Evolutionary conservation across 2,113 vertebrate genomes (phyloP).

Genomic region (Microtus oregoni): DNA sequence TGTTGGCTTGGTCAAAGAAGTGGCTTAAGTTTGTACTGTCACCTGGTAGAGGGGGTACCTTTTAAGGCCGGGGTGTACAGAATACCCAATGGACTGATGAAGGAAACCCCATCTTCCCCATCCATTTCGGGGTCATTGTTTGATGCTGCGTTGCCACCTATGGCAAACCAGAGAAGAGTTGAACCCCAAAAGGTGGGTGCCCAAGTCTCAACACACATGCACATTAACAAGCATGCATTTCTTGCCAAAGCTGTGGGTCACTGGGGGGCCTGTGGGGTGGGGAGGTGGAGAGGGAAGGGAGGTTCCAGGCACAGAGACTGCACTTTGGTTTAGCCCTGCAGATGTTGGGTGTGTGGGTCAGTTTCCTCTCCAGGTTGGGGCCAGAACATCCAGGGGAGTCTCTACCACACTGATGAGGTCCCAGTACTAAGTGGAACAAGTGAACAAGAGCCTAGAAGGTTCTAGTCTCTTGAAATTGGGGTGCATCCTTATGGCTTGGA

Average conservation of each 20-base stretch:
- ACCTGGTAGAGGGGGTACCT: conserved; percentile 88
- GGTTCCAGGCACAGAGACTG: conserved; percentile 61
- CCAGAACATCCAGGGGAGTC: not conserved
- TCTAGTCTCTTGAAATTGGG: not conserved
- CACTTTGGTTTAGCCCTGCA: not conserved
- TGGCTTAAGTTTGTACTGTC: not conserved
- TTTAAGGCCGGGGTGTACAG: conserved; percentile 94
- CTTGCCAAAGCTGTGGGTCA: not conserved
- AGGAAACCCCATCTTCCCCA: conserved; percentile 97
- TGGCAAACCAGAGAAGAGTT: conserved; percentile 85
- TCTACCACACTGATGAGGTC: not conserved
- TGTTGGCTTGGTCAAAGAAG: not conserved
- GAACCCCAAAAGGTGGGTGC: conserved; percentile 70
- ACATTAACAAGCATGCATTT: not conserved
- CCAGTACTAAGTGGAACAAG: not conserved
- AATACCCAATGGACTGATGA: conserved; percentile 93
- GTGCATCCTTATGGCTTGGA: not conserved
- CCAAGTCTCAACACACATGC: conserved; percentile 23
- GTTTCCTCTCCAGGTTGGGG: not conserved
- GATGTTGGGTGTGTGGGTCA: not conserved
- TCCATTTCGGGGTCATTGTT: conserved; percentile 93
- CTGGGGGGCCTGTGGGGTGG: not conserved
- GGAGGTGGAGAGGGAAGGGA: conserved; percentile 60
- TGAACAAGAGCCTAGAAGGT: not conserved
- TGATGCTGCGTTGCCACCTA: conserved; percentile 94